Conservation (phyloP, 2,888 invertebrate genomes). For the Chrysopilus asiliformis region DNA sequence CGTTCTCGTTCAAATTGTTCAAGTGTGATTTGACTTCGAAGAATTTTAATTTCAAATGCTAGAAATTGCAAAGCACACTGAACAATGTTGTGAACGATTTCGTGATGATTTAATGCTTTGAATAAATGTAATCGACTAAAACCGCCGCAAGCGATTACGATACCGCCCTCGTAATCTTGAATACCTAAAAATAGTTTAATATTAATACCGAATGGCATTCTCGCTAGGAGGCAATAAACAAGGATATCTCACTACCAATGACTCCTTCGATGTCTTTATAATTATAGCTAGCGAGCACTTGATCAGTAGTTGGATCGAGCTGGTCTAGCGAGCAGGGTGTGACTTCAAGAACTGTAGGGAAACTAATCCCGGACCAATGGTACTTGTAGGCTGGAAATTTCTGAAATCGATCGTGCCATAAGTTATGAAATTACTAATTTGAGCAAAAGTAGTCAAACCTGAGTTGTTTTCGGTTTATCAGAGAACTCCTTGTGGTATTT, state of each 20-base stretch:
- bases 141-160: constrained; percentile 82
- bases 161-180: constrained; percentile 82
- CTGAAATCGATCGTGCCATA: constrained; percentile 35
- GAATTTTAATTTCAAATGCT: constrained; percentile 69
- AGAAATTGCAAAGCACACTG: constrained; percentile 71
- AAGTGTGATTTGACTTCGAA: constrained; percentile 67
- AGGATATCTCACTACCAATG: constrained; percentile 31
- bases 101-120: constrained; percentile 69
- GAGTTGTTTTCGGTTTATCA: constrained; percentile 64
- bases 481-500: constrained; percentile 65
- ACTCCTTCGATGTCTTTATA: constrained; percentile 78
- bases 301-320: constrained; percentile 73
- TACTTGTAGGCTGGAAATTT: constrained; percentile 84
- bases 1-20: constrained; percentile 78
- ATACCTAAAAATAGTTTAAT: constrained; percentile 39
- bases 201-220: constrained; percentile 3
- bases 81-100: constrained; percentile 73
- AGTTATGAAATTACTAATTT: background rate
- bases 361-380: constrained; percentile 89
- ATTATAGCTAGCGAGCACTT: constrained; percentile 66
- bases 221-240: constrained; percentile 2
- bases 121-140: constrained; percentile 87
- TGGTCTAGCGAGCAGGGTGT: constrained; percentile 89
- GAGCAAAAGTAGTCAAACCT: constrained; percentile 39
- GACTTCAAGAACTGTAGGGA: constrained; percentile 80